Percentiles rank a stretch among this genome's conserved stretches.
Evolutionary conservation across 2,888 invertebrate genomes (phyloP).

Genomic region (Ophraella communa): DNA sequence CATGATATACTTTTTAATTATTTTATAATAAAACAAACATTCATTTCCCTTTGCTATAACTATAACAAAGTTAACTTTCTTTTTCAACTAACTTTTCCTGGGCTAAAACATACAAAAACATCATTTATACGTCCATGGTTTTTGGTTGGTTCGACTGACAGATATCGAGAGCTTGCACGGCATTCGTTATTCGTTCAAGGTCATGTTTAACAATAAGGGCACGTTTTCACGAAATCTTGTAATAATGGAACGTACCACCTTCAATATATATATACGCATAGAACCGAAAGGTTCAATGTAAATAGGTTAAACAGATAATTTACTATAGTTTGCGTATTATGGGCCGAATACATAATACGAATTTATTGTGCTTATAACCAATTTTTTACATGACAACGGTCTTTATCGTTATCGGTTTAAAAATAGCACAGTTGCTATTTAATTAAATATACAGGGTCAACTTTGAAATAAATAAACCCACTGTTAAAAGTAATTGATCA

Average conservation of each 20-base stretch:
- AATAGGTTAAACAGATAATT: background rate
- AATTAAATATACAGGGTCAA: too few species aligned
- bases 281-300: background rate
- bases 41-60: too few species aligned
- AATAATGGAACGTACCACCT: background rate
- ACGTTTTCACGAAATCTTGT: conserved; percentile 6
- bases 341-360: background rate
- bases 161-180: conserved; percentile 6
- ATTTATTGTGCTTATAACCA: background rate
- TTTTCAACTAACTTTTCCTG: background rate
- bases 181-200: conserved; percentile 8
- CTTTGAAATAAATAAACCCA: too few species aligned
- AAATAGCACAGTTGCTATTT: too few species aligned
- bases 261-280: background rate
- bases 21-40: too few species aligned
- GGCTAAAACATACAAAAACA: conserved; percentile 1
- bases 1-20: too few species aligned
- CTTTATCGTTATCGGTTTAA: too few species aligned
- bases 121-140: conserved; percentile 1
- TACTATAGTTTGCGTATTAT: background rate
- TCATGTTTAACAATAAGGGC: conserved; percentile 1
- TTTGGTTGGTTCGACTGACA: background rate
- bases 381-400: too few species aligned
- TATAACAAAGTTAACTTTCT: background rate
- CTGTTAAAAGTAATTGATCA: too few species aligned